Evolutionary conservation across 2,797 vertebrate species (phyloP), one percentile per base, ranked within the genome.

Genomic region (Oophaga sylvatica): DNA sequence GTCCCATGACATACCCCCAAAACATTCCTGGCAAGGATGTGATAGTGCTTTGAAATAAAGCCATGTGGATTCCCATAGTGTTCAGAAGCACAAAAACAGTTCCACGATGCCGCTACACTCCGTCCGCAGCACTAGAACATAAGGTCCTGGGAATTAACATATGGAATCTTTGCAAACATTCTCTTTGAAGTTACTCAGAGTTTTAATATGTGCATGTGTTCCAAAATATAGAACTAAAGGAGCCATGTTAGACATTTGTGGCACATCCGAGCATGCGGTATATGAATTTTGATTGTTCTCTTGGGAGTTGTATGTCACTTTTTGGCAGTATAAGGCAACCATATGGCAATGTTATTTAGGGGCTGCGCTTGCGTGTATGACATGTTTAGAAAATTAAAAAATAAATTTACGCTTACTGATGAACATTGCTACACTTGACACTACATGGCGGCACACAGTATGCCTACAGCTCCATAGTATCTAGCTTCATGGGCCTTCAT

Each of bases 41-140:
- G 68, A 60, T 59, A n/a, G 10, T 26, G 82, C 82, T 75, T 84
- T 73, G 82, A 84, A 73, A 84, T 84, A 16, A 17, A 35, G 68
- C 82, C 68, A 77, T 67, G 73, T 85, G 71, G 35, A 77, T 85
- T 75, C 71, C 83, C 73, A 41, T 84, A 84, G 67, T 45, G 81
- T 73, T 56, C 31, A 56, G 26, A 71, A 67, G 10, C 81, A 71
- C 53, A 71, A 31, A 71, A 31, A 20, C 65, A 71, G 81, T 19
- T 41, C 56, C 53, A 17, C 68, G 12, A 73, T 60, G 31, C 48
- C 56, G 9, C 29, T 19, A 15, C 29, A 19, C 76, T 26, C 3
- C 56, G 3, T 26, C 2, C 63, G 53, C 26, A n/a, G 53, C 20
- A 16, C 29, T 35, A n/a, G 48, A 56, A 73, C 81, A 73, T 60